These are phyloP conservation scores for Megaceryle torquata DNA, from an alignment of 2,113 vertebrate species.

Conservation along the genomic window DNA sequence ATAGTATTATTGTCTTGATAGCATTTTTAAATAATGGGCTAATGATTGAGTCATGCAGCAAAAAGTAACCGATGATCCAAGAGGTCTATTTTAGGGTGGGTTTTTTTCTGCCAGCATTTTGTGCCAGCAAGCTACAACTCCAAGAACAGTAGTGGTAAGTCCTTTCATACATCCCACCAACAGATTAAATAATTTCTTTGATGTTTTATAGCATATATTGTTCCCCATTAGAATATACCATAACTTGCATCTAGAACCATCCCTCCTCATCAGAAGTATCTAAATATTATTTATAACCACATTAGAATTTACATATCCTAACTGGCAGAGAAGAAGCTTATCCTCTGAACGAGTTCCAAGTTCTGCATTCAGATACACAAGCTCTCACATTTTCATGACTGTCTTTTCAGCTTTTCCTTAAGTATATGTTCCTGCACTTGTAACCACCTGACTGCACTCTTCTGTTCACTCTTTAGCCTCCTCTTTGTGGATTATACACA, in stretches of 20 bases:
- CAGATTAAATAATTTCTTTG: not conserved
- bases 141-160: not conserved
- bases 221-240: not conserved
- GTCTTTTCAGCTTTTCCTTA: constrained; percentile 6
- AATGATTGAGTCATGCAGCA: not conserved
- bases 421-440: not conserved
- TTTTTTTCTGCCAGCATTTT: not conserved
- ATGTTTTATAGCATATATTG: not conserved
- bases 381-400: not conserved
- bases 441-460: not conserved
- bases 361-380: not conserved
- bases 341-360: not conserved
- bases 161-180: not conserved
- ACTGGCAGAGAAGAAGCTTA: not conserved
- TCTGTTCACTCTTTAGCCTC: not conserved
- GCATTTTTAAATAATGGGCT: not conserved
- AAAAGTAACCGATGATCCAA: not conserved
- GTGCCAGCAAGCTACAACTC: not conserved
- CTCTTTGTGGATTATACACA: not conserved
- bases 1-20: not conserved
- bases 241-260: not conserved
- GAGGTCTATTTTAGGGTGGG: not conserved
- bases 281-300: not conserved
- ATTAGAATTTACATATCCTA: not conserved
- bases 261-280: constrained; percentile 19